Evolutionary conservation across 2,113 vertebrate species (phyloP), one percentile per base, ranked within the genome.

Genomic region (Romanogobio albipinnatus): DNA sequence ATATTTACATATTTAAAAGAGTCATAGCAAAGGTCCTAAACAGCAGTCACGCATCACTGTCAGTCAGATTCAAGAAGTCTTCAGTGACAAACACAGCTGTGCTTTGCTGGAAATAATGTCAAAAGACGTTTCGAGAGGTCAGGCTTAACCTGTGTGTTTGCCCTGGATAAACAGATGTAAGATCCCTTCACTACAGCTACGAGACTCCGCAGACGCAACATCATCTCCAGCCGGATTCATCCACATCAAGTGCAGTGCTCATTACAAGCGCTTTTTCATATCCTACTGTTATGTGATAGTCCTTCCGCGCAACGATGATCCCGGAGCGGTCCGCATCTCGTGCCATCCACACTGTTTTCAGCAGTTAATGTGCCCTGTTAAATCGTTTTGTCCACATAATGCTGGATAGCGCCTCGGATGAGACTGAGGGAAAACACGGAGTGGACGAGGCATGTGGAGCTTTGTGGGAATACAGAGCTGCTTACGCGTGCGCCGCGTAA

Each of bases 361-460:
- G 76, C 85, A 85, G 90, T 86, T 59, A 36, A 89, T 83, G 82
- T 61, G 86, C 29, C 61, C 56, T 58, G 73, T 87, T 74, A 59
- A 90, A 88, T 87, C 80, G 88, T 87, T 79, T 74, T 1, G 68
- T 85, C 91, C 70, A 53, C 51, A 62, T 64, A 36, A 64, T 33
- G 61, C 76, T 47, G 22, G 58, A 22, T 82, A 56, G 82, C 53
- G 66, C 45, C 74, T 24, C 47, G 13, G 59, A 49, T 43, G 81
- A 87, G 84, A n/a, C 76, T 77, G 33, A 78, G 70, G 85, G 77
- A 88, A 89, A 90, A 89, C 84, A 74, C 78, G 91, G 90, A 90
- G 62, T 89, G 89, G 90, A 91, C 75, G 39, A n/a, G 22, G 26
- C 73, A 76, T 15, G 64, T 47, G 24, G 76, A 81, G 75, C 76